Evolutionary conservation across 2,888 invertebrate species (phyloP).

Genomic region (Papilio protenor): DNA sequence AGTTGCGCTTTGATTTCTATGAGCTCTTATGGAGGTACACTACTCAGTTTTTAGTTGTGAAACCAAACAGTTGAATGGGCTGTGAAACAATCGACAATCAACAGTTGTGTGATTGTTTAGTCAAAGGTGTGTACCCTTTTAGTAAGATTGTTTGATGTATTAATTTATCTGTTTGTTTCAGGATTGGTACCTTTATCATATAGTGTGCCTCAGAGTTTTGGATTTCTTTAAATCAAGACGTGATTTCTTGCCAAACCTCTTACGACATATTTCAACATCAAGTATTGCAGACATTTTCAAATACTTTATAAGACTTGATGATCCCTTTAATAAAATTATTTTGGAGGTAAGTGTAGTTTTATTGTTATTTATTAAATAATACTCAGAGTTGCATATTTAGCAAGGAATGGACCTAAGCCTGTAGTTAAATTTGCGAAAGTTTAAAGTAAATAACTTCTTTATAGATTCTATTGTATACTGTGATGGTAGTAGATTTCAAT

Average conservation of each 20-base stretch:
- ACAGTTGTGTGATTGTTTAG: too few species aligned
- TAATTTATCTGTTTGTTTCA: conserved; percentile 59
- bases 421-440: too few species aligned
- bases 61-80: too few species aligned
- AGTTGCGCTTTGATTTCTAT: too few species aligned
- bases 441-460: too few species aligned
- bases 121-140: too few species aligned
- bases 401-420: too few species aligned
- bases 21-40: too few species aligned
- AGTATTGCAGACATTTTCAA: conserved; percentile 97
- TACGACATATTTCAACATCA: conserved; percentile 96
- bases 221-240: conserved; percentile 95
- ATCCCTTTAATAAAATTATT: conserved; percentile 72
- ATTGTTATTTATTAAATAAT: neutral
- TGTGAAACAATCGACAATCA: too few species aligned
- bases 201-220: conserved; percentile 95
- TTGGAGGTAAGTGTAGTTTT: conserved; percentile 65
- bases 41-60: neutral
- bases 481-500: too few species aligned
- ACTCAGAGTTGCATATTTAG: neutral
- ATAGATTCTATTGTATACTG: too few species aligned
- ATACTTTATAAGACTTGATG: conserved; percentile 90
- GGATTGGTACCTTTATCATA: conserved; percentile 97
- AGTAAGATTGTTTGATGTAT: too few species aligned
- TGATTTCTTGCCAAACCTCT: conserved; percentile 93